Percentiles rank a stretch among this genome's conserved stretches.
phyloP scores from a whole-genome alignment of 2,113 vertebrate species.

The Ictidomys tridecemlineatus region DNA sequence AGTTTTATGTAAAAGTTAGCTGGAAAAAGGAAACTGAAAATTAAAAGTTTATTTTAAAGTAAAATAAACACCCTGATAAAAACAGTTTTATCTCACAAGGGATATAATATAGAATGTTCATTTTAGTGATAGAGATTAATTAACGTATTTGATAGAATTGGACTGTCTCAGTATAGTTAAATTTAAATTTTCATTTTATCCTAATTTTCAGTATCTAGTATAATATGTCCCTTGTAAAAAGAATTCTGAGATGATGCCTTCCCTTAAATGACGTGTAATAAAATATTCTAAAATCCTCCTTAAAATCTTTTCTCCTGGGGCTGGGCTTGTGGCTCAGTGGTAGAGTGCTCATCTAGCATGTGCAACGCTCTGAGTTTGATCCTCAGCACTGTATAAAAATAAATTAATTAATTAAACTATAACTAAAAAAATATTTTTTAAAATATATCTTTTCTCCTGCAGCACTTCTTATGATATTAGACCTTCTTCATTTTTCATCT shows the following conservation, averaged over 20 bases:
- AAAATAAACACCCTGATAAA: slow-evolving; percentile 37
- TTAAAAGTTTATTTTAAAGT: slow-evolving; percentile 27
- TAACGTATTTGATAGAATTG: slow-evolving; percentile 46
- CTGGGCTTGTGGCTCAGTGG: too few species aligned
- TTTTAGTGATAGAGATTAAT: slow-evolving; percentile 41
- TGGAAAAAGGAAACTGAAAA: slow-evolving; percentile 56
- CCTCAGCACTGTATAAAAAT: too few species aligned
- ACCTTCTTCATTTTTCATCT: slow-evolving; percentile 51
- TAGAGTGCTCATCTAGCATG: too few species aligned
- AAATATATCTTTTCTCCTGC: too few species aligned
- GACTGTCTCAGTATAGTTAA: neutral
- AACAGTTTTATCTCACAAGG: slow-evolving; percentile 17
- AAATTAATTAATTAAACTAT: too few species aligned
- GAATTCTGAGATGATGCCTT: neutral
- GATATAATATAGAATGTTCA: slow-evolving; percentile 29
- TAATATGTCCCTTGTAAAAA: neutral
- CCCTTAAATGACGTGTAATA: slow-evolving; percentile 32
- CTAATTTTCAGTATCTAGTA: slow-evolving; percentile 49
- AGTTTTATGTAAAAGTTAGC: slow-evolving; percentile 51
- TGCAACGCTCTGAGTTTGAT: too few species aligned
- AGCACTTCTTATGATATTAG: slow-evolving; percentile 6
- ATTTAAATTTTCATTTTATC: slow-evolving; percentile 35
- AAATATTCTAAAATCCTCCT: neutral
- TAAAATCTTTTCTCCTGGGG: neutral
- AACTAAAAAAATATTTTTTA: too few species aligned